Conservation (phyloP, 2,797 vertebrate species). For the Naso thynnoides region DNA sequence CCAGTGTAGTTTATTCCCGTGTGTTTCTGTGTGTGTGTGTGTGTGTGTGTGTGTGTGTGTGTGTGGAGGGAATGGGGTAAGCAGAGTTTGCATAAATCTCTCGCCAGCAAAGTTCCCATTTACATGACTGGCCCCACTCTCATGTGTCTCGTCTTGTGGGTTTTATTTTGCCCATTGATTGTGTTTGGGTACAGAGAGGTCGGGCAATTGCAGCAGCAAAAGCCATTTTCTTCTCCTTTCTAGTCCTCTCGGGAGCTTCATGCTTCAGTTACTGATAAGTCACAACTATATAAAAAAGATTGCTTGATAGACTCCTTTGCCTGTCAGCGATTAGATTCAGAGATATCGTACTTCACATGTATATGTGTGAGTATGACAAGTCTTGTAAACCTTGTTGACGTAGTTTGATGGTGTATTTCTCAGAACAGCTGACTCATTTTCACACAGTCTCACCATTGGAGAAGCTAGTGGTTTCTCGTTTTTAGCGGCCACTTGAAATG, state of each 20-base stretch:
- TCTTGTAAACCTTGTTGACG: background rate
- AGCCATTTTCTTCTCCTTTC: background rate
- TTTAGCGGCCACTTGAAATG: background rate
- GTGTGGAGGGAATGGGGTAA: background rate
- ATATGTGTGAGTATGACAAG: background rate
- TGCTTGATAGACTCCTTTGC: background rate
- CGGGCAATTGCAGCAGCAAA: background rate
- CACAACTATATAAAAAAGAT: background rate
- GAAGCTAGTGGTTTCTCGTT: background rate
- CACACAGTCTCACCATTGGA: background rate
- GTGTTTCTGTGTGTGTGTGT: too few species aligned
- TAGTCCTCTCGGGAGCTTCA: background rate
- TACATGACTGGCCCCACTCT: constrained; percentile 55
- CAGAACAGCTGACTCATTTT: background rate
- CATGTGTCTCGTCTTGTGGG: background rate
- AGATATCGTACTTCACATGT: too few species aligned
- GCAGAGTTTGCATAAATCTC: constrained; percentile 66
- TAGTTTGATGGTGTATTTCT: background rate
- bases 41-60: background rate
- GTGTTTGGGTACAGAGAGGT: background rate
- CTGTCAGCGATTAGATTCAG: background rate
- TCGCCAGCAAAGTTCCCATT: constrained; percentile 51
- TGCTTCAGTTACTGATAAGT: background rate
- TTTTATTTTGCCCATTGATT: background rate
- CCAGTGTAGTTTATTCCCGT: too few species aligned